A percentile compares a stretch with the other conserved stretches of the same genome.
Evolutionary conservation across 2,888 invertebrate species (phyloP).

Genomic region (Taenaris catops): DNA sequence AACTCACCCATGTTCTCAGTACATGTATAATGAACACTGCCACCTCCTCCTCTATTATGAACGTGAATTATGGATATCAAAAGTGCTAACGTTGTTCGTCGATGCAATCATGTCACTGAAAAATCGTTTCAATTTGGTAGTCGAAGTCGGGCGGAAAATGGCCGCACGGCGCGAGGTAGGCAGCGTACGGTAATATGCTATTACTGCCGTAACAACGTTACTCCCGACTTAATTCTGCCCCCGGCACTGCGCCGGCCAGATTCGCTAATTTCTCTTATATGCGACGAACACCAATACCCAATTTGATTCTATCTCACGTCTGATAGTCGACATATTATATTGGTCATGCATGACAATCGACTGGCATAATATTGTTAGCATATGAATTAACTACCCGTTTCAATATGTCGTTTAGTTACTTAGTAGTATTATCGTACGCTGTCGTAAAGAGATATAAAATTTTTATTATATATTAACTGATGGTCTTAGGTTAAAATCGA

Average conservation of each 20-base stretch:
- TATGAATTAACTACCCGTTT: conserved; percentile 3
- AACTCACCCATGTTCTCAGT: too few species aligned
- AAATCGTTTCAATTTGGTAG: conserved; percentile 65
- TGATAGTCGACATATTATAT: conserved; percentile 5
- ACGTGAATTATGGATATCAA: conserved; percentile 37
- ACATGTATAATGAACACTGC: too few species aligned
- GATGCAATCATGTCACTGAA: conserved; percentile 62
- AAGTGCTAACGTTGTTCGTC: conserved; percentile 45
- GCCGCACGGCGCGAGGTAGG: conserved; percentile 33
- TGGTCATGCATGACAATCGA: conserved; percentile 1
- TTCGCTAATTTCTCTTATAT: conserved; percentile 53
- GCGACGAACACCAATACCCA: conserved; percentile 21
- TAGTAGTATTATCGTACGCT: too few species aligned
- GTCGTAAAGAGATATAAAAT: too few species aligned
- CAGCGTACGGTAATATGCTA: conserved; percentile 61
- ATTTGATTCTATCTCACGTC: conserved; percentile 14
- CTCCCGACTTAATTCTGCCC: conserved; percentile 71
- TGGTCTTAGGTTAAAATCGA: too few species aligned
- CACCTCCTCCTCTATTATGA: conserved; percentile 26
- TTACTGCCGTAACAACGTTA: conserved; percentile 71
- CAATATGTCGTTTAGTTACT: too few species aligned
- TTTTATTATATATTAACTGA: too few species aligned
- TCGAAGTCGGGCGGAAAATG: conserved; percentile 55
- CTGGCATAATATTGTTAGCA: conserved; percentile 12
- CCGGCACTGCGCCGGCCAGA: conserved; percentile 47